These are phyloP conservation scores for Microctonus brassicae DNA, from an alignment of 2,888 invertebrate species.

Conservation along the genomic window DNA sequence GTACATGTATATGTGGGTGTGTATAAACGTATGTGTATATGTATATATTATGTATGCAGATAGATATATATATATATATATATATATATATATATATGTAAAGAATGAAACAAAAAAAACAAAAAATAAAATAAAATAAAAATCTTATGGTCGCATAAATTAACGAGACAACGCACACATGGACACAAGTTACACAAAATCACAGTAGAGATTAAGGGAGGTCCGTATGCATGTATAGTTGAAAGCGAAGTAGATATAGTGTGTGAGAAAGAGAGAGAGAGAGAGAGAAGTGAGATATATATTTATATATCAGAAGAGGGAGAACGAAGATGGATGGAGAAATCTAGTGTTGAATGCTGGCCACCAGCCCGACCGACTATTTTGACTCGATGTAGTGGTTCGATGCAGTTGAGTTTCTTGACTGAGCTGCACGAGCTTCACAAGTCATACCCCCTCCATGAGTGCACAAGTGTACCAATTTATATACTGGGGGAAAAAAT, in stretches of 20 bases:
- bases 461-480: constrained; percentile 55
- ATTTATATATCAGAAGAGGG: too few relatives aligned
- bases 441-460: constrained; percentile 61
- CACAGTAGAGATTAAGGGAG: not conserved
- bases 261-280: not conserved
- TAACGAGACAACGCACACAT: not conserved
- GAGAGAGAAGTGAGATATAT: too few relatives aligned
- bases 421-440: constrained; percentile 59
- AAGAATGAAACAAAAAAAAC: not conserved
- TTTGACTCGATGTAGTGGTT: constrained; percentile 48
- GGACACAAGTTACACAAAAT: not conserved
- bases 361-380: constrained; percentile 33
- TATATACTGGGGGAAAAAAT: not conserved
- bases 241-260: not conserved
- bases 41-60: not conserved
- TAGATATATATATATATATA: not conserved
- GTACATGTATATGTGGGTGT: not conserved
- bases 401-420: constrained; percentile 65
- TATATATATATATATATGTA: not conserved
- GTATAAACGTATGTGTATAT: not conserved
- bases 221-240: not conserved
- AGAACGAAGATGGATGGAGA: constrained; percentile 26
- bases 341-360: constrained; percentile 38
- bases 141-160: not conserved
- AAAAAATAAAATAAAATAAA: not conserved